Percentiles rank a stretch among this genome's conserved stretches.
Conservation (phyloP, 2,888 invertebrate genomes). For the Sphecodes monilicornis region DNA sequence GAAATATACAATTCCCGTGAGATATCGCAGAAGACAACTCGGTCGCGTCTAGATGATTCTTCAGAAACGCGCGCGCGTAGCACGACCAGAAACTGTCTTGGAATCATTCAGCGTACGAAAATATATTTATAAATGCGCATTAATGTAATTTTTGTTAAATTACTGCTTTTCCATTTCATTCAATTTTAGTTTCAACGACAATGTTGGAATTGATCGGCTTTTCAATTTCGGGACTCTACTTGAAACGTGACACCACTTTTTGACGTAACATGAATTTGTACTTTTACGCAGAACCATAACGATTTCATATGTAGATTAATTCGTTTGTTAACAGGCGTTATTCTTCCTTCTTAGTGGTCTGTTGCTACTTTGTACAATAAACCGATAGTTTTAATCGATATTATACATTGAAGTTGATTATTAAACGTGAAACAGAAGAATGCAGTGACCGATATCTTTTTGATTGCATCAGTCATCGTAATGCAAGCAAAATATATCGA, state of each 20-base stretch:
- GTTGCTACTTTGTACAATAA: conserved; percentile 43
- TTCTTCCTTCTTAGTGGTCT: conserved; percentile 34
- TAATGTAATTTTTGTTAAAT: neutral
- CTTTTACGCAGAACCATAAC: conserved; percentile 8
- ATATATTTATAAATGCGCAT: neutral
- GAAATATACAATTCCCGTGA: conserved; percentile 19
- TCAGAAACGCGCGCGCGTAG: neutral
- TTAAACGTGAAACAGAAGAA: conserved; percentile 6
- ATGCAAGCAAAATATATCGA: conserved; percentile 27
- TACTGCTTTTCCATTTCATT: neutral
- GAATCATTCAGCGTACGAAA: neutral
- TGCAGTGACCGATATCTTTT: conserved; percentile 25
- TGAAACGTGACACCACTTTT: conserved; percentile 1
- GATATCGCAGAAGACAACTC: neutral
- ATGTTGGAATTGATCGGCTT: neutral
- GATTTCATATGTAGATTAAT: conserved; percentile 48
- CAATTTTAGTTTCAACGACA: neutral
- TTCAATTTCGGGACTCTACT: neutral
- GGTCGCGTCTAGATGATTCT: neutral
- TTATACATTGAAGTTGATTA: conserved; percentile 23
- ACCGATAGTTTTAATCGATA: conserved; percentile 35
- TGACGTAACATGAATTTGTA: conserved; percentile 1
- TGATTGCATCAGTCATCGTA: conserved; percentile 19
- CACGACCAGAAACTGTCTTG: neutral
- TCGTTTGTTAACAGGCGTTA: conserved; percentile 29